These are phyloP conservation scores for Neoniphon sammara DNA, from an alignment of 2,797 vertebrate genomes.

Conservation along the genomic window DNA sequence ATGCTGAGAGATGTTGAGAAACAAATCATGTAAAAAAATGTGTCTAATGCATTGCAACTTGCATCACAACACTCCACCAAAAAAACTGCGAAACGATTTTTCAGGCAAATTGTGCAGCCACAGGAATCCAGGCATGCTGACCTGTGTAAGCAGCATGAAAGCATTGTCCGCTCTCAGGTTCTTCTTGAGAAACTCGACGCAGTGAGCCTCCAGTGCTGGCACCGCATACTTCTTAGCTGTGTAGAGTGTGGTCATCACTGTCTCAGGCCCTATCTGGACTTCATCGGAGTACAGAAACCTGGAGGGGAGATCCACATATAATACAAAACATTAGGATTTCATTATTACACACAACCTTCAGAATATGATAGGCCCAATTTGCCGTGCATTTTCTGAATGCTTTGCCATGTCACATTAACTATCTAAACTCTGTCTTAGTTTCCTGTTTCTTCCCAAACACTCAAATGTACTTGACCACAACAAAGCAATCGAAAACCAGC, in stretches of 20 bases:
- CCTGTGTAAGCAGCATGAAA: conserved; percentile 98
- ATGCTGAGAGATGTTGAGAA: too few species aligned
- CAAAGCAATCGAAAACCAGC: not conserved
- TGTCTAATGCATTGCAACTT: too few species aligned
- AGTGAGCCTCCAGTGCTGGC: conserved; percentile 95
- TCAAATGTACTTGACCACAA: not conserved
- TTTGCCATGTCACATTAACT: not conserved
- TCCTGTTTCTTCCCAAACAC: not conserved
- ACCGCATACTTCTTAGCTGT: conserved; percentile 98
- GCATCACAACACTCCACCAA: too few species aligned
- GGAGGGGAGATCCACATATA: conserved; percentile 15
- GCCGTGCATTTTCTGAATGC: too few species aligned
- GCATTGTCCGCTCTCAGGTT: conserved; percentile 97
- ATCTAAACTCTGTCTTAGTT: not conserved
- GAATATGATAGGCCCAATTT: too few species aligned
- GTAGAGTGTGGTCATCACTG: conserved; percentile 98
- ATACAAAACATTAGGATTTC: not conserved
- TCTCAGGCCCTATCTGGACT: conserved; percentile 97
- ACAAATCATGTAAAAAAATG: too few species aligned
- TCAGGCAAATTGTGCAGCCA: not conserved
- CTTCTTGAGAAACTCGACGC: conserved; percentile 98
- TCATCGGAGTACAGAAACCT: conserved; percentile 98
- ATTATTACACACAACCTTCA: not conserved
- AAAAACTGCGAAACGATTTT: not conserved
- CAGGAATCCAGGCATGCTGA: conserved; percentile 42